Percentiles rank a stretch among this genome's conserved stretches.
Conservation (phyloP, 1,140 invertebrate species). For the Drosophila oshimai region DNA sequence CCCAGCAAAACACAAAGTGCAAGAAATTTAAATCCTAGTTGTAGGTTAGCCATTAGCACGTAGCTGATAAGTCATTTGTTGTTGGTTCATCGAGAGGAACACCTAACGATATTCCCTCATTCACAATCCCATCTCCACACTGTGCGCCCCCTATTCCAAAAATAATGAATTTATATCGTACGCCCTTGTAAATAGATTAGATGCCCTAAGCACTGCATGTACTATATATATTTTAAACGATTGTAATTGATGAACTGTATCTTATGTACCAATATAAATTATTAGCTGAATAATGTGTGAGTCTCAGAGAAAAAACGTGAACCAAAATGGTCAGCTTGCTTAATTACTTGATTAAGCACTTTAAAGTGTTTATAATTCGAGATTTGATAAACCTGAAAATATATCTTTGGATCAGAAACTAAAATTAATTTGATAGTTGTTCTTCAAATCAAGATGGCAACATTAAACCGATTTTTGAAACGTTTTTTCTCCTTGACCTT, state of each 20-base stretch:
- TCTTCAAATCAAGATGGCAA: too few relatives aligned
- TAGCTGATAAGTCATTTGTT: conserved; percentile 64
- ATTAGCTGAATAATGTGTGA: conserved; percentile 20
- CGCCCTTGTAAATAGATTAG: conserved; percentile 37
- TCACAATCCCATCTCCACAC: not conserved
- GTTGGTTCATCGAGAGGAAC: conserved; percentile 61
- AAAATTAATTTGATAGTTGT: too few relatives aligned
- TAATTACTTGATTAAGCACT: too few relatives aligned
- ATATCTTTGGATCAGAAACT: too few relatives aligned
- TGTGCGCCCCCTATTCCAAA: conserved; percentile 10
- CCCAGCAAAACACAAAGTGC: conserved; percentile 49
- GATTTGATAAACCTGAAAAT: too few relatives aligned
- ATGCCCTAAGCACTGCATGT: conserved; percentile 39
- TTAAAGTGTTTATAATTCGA: too few relatives aligned
- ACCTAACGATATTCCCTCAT: conserved; percentile 66
- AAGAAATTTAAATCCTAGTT: conserved; percentile 59
- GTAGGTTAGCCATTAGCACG: conserved; percentile 45
- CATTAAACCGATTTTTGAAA: not conserved
- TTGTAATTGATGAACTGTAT: conserved; percentile 42
- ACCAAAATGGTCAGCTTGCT: not conserved
- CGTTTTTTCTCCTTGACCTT: not conserved
- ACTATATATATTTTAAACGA: conserved; percentile 34
- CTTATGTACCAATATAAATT: conserved; percentile 48
- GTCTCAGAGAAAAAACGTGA: not conserved
- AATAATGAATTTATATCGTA: conserved; percentile 49